phyloP scores from a whole-genome alignment of 2,888 invertebrate species.

The Allygus modestus region DNA sequence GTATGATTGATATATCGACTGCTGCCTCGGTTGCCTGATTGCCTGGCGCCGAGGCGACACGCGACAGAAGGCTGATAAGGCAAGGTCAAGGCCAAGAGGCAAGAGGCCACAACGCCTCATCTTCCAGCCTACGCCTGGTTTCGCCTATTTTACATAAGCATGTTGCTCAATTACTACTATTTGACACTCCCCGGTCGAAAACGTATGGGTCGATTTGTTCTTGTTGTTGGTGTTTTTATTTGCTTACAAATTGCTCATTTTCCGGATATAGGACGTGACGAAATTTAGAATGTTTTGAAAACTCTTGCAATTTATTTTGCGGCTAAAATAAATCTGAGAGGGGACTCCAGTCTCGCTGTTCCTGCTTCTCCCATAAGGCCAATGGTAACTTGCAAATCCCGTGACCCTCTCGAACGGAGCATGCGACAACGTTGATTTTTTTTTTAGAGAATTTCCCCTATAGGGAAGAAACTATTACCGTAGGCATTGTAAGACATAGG shows the following conservation, averaged over 20 bases:
- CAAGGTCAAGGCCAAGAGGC: constrained; percentile 31
- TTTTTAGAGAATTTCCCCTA: no score
- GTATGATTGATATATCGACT: neutral
- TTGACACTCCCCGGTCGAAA: neutral
- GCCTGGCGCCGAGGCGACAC: neutral
- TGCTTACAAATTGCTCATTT: constrained; percentile 13
- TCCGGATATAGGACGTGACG: neutral
- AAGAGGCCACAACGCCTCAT: neutral
- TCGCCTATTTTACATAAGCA: constrained; percentile 24
- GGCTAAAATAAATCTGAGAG: no score
- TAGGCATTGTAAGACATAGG: no score
- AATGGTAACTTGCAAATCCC: no score
- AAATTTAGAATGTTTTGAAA: neutral
- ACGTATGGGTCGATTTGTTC: neutral
- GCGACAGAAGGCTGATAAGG: neutral
- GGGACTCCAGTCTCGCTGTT: no score
- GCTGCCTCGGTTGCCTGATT: neutral
- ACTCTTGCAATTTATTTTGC: no score
- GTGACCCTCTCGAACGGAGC: no score
- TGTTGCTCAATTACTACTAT: constrained; percentile 24
- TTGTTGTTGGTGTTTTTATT: neutral
- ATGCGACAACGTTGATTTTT: no score
- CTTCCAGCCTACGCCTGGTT: constrained; percentile 2
- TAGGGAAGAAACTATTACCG: no score
- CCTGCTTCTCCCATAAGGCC: no score